A percentile compares a stretch with the other conserved stretches of the same genome.
These are phyloP conservation scores for Neoascia interrupta DNA, from an alignment of 2,888 invertebrate species.

Conservation along the genomic window DNA sequence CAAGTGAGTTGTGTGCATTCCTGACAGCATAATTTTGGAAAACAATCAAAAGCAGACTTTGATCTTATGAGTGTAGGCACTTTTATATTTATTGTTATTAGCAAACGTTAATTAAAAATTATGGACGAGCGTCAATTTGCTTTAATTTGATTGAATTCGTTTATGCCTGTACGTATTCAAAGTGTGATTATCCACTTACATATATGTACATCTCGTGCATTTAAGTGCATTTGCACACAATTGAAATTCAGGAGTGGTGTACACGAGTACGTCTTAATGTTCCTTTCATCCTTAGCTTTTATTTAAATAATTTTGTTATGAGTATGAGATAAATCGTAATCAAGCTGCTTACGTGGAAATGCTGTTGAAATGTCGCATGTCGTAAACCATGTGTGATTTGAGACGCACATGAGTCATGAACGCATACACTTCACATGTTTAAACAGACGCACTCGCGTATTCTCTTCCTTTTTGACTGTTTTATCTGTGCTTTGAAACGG, in stretches of 20 bases:
- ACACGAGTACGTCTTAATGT: conserved; percentile 18
- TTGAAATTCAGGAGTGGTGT: conserved; percentile 2
- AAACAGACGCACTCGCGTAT: no score
- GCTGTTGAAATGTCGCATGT: conserved; percentile 1
- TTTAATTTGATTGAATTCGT: conserved; percentile 29
- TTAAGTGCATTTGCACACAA: conserved; percentile 9
- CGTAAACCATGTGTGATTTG: no score
- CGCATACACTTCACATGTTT: no score
- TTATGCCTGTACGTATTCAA: neutral
- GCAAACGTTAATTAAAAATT: no score
- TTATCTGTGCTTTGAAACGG: no score
- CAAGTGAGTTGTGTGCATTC: no score
- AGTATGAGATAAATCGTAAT: conserved; percentile 8
- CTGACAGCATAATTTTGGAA: no score
- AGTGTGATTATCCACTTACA: conserved; percentile 23
- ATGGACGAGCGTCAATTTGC: no score
- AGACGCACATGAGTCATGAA: no score
- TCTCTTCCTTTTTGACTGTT: no score
- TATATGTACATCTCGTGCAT: no score
- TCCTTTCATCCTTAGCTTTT: conserved; percentile 43
- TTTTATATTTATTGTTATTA: conserved; percentile 27
- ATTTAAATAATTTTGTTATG: conserved; percentile 10
- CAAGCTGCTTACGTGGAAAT: conserved; percentile 1
- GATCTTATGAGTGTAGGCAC: neutral
- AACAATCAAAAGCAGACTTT: conserved; percentile 3